Evolutionary conservation across 2,797 vertebrate genomes (phyloP).

Genomic region (Catharus ustulatus): DNA sequence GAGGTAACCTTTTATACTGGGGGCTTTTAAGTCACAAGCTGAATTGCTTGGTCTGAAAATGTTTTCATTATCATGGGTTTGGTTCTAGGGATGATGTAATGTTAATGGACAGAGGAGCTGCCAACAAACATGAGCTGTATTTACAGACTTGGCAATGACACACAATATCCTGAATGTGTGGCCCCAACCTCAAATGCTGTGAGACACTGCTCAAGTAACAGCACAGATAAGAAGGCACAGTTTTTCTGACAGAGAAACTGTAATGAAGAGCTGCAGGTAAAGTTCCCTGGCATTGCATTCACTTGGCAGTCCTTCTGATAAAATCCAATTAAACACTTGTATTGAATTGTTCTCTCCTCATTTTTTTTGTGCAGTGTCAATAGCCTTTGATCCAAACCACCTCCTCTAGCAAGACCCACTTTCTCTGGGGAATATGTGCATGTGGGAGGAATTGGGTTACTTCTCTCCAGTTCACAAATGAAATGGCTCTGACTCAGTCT

Average conservation of each 20-base stretch:
- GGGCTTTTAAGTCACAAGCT: conserved; percentile 34
- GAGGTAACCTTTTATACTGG: background rate
- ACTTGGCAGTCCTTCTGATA: conserved; percentile 41
- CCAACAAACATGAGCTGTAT: conserved; percentile 60
- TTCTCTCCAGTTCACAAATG: conserved; percentile 13
- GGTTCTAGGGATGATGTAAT: conserved; percentile 55
- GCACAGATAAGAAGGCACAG: background rate
- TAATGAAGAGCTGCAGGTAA: conserved; percentile 37
- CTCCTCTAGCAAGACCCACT: background rate
- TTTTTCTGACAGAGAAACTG: conserved; percentile 17
- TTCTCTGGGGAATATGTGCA: background rate
- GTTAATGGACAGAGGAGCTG: conserved; percentile 40
- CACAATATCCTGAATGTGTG: conserved; percentile 16
- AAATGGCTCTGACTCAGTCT: conserved; percentile 1
- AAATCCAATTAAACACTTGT: conserved; percentile 51
- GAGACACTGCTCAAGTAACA: conserved; percentile 22
- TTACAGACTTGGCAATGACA: conserved; percentile 55
- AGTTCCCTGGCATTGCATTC: conserved; percentile 32
- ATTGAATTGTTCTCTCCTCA: background rate
- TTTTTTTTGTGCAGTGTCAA: background rate
- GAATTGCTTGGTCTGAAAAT: conserved; percentile 15
- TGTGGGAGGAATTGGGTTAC: conserved; percentile 17
- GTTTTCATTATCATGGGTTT: conserved; percentile 50
- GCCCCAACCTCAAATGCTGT: conserved; percentile 18
- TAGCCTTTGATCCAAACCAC: conserved; percentile 22